Evolutionary conservation across 92 coral and sea anemone genomes (phyloP), one percentile per base, ranked within the genome.

Genomic region (Heteractis magnifica): DNA sequence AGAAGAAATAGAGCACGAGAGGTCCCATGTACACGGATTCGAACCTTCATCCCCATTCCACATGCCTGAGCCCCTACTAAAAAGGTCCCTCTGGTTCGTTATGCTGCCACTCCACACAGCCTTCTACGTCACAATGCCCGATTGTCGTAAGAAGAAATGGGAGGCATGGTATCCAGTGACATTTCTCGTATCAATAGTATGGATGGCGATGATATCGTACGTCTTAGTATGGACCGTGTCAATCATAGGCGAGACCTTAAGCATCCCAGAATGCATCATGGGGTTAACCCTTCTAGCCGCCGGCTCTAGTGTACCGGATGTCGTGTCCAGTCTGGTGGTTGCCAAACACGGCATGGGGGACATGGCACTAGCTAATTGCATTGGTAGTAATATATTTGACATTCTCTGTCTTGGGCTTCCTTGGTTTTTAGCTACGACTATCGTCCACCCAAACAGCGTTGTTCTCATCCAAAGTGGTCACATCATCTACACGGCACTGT

Each of bases 241-340:
- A 72, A 89, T 97, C 72, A 91, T 94, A n/a, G 99, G 99, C 68
- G 99, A 92, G 82, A 97, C 99, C 76, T 88, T 92, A 59, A 88
- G 92, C 81, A 97, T 97, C 86, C 99, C 98, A 51, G 99, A 97
- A 77, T 94, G 98, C 94, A 97, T 97, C 87, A 97, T 97, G 99
- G 99, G 99, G 73, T 72, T 97, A 90, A 97, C 99, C 19, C 80
- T 97, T 8, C 90, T 97, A 72, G 99, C 99, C 51, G 97, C 98
- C 14, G 99, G 99, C 79, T 94, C 98, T 73, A 97, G 99, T 90
- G 95, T 97, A 93, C 99, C 99, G 87, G 99, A 97, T 86, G 98
- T 95, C 3, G 92, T 97, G 83, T 93, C 99, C 81, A 97, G 99
- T 87, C 92, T 97, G 13, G 93, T 97, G 8, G 98, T 94, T 75